Conservation (phyloP, 2,888 invertebrate genomes). For the Acanthococcus lagerstroemiae region DNA sequence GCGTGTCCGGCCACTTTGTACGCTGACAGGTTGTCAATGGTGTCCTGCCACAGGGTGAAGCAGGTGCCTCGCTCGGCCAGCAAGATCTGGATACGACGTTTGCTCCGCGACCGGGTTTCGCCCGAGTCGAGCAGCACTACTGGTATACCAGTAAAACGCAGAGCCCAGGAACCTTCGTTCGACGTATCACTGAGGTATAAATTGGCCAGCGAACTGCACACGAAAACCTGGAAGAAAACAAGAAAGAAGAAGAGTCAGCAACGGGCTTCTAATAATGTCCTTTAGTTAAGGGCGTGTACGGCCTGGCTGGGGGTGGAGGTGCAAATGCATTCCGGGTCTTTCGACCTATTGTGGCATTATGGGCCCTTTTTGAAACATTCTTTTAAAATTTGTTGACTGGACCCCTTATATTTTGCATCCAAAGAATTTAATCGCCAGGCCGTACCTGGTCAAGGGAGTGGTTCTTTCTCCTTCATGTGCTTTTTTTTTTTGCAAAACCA, state of each 20-base stretch:
- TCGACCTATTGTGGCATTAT: too few relatives aligned
- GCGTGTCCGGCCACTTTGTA: constrained; percentile 58
- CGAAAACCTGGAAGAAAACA: constrained; percentile 50
- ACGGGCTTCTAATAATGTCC: too few relatives aligned
- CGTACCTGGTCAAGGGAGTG: too few relatives aligned
- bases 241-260: not conserved
- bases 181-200: constrained; percentile 53
- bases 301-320: too few relatives aligned
- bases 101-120: constrained; percentile 57
- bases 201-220: constrained; percentile 64
- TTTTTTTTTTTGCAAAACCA: too few relatives aligned
- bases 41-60: constrained; percentile 71
- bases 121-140: constrained; percentile 67
- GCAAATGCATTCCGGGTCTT: too few relatives aligned
- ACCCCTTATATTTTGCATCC: too few relatives aligned
- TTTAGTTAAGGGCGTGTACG: too few relatives aligned
- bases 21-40: constrained; percentile 64
- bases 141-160: constrained; percentile 68
- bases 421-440: too few relatives aligned
- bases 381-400: too few relatives aligned
- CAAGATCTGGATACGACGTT: constrained; percentile 58
- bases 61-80: constrained; percentile 69
- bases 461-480: too few relatives aligned
- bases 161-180: constrained; percentile 52
- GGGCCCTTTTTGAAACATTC: too few relatives aligned